Conservation (phyloP, 2,797 vertebrate genomes). For the Triplophysa bombifrons region DNA sequence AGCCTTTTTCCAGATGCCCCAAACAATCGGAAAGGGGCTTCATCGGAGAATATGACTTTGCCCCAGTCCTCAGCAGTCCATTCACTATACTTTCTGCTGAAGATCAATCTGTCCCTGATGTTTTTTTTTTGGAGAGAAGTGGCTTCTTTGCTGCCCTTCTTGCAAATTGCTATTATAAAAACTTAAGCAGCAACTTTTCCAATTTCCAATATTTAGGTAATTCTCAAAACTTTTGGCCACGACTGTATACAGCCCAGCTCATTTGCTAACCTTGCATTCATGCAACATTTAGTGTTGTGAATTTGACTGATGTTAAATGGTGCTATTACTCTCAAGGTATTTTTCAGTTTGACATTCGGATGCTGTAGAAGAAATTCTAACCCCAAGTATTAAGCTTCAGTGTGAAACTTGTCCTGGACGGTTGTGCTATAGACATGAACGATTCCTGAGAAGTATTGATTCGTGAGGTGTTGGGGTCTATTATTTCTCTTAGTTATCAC, state of each 20-base stretch:
- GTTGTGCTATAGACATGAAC: neutral
- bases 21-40: too few species aligned
- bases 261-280: slow-evolving; percentile 17
- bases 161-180: too few species aligned
- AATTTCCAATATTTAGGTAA: too few species aligned
- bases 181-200: too few species aligned
- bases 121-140: too few species aligned
- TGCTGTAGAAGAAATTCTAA: neutral
- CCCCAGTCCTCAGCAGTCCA: too few species aligned
- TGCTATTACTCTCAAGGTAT: neutral
- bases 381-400: neutral
- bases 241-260: neutral
- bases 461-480: neutral
- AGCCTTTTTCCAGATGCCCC: too few species aligned
- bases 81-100: too few species aligned
- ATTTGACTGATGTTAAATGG: neutral
- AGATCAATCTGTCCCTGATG: too few species aligned
- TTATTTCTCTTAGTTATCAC: neutral
- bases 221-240: too few species aligned
- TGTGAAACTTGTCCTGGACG: neutral
- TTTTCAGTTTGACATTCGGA: neutral
- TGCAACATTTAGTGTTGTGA: neutral
- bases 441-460: neutral
- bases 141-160: too few species aligned
- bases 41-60: too few species aligned